phyloP scores from a whole-genome alignment of 2,113 vertebrate species.

The Pungitius pungitius region DNA sequence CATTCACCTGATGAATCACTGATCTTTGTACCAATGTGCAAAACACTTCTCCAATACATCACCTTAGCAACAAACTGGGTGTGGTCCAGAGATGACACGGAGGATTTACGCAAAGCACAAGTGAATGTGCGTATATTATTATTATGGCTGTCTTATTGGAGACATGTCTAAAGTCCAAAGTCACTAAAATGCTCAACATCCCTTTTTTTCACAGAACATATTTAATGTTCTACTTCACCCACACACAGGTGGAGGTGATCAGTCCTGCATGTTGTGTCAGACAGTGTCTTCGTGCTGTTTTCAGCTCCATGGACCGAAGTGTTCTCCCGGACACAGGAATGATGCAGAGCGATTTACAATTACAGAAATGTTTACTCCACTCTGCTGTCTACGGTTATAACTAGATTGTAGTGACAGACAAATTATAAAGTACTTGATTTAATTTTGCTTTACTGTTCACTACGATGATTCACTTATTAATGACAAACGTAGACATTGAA shows the following conservation, averaged over 20 bases:
- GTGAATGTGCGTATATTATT: neutral
- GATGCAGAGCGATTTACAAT: no score
- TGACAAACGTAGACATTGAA: no score
- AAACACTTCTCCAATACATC: neutral
- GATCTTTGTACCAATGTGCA: slow-evolving; percentile 22
- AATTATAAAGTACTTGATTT: no score
- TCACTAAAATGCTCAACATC: neutral
- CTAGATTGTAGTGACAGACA: no score
- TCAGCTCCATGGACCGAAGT: no score
- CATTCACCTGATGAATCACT: neutral
- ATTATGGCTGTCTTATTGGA: neutral
- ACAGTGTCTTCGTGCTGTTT: no score
- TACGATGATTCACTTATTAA: no score
- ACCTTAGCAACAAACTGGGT: neutral
- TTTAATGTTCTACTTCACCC: neutral
- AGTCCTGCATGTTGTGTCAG: neutral
- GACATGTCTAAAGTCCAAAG: neutral
- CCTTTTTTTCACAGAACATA: neutral
- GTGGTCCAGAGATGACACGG: neutral
- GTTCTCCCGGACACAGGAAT: no score
- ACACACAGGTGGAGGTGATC: neutral
- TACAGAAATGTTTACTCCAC: no score
- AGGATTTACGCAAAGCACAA: slow-evolving; percentile 2
- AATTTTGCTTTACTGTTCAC: no score
- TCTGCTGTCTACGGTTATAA: no score